Evolutionary conservation across 1,140 invertebrate genomes (phyloP).

Genomic region (Theocolax elegans): DNA sequence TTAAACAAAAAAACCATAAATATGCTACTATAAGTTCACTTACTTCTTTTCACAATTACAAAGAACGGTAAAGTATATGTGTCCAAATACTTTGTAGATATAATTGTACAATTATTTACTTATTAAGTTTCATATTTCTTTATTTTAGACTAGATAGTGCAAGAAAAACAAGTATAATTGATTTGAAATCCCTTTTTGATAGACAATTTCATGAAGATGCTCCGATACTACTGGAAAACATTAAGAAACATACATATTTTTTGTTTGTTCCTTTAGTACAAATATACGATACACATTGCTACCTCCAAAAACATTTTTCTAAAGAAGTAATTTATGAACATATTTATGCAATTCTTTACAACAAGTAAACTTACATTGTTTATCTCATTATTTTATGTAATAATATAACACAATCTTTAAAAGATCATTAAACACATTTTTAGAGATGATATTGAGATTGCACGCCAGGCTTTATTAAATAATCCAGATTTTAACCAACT

Average conservation of each 20-base stretch:
- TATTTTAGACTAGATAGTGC: constrained; percentile 40
- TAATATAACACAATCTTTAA: background rate
- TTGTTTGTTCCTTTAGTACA: constrained; percentile 65
- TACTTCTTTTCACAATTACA: constrained; percentile 58
- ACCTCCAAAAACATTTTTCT: constrained; percentile 64
- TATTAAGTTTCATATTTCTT: constrained; percentile 26
- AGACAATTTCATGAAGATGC: constrained; percentile 51
- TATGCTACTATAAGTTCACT: constrained; percentile 65
- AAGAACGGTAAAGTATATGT: constrained; percentile 55
- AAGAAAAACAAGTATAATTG: constrained; percentile 54
- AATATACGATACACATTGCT: constrained; percentile 65
- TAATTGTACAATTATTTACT: no score
- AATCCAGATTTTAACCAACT: constrained; percentile 37
- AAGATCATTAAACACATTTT: constrained; percentile 17
- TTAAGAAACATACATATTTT: constrained; percentile 69
- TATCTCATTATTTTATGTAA: constrained; percentile 49
- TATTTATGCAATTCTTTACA: constrained; percentile 70
- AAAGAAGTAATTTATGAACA: constrained; percentile 68
- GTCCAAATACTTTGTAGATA: no score
- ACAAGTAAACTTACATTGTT: constrained; percentile 61
- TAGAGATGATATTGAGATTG: constrained; percentile 40
- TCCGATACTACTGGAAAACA: constrained; percentile 53
- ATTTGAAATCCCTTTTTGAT: constrained; percentile 55
- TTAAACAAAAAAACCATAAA: constrained; percentile 63
- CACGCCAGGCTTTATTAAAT: constrained; percentile 50